These are phyloP conservation scores for Heliconius himera DNA, from an alignment of 1,140 invertebrate genomes.

Conservation along the genomic window DNA sequence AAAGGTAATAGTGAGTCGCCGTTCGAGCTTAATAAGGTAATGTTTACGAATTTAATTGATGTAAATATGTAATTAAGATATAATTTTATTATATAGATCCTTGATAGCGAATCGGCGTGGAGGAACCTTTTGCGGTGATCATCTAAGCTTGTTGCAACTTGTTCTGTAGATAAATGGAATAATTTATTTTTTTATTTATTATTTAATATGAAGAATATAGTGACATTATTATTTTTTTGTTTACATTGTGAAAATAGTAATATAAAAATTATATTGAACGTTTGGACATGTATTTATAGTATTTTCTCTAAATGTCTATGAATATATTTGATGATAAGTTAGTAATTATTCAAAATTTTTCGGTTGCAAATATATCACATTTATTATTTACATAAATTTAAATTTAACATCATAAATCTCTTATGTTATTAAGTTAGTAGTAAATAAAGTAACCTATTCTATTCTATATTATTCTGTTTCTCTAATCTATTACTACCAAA, in stretches of 20 bases:
- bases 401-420: neutral
- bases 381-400: neutral
- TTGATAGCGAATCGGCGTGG: constrained; percentile 60
- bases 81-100: constrained; percentile 67
- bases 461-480: neutral
- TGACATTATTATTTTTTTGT: no score
- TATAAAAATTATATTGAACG: no score
- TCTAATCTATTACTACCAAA: neutral
- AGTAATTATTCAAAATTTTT: neutral
- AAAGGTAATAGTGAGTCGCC: constrained; percentile 38
- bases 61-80: constrained; percentile 67
- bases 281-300: no score
- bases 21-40: constrained; percentile 58
- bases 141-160: constrained; percentile 41
- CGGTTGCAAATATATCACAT: no score
- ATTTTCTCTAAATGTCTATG: no score
- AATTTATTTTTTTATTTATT: neutral
- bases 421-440: no score
- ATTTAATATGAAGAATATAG: no score
- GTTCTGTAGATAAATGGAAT: constrained; percentile 8
- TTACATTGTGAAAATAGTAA: neutral
- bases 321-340: no score
- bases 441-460: neutral
- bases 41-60: constrained; percentile 64
- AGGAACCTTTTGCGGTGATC: constrained; percentile 54